Percentiles rank a stretch among this genome's conserved stretches.
Evolutionary conservation across 2,888 invertebrate genomes (phyloP).

Genomic region (Chaitophorus viminalis): DNA sequence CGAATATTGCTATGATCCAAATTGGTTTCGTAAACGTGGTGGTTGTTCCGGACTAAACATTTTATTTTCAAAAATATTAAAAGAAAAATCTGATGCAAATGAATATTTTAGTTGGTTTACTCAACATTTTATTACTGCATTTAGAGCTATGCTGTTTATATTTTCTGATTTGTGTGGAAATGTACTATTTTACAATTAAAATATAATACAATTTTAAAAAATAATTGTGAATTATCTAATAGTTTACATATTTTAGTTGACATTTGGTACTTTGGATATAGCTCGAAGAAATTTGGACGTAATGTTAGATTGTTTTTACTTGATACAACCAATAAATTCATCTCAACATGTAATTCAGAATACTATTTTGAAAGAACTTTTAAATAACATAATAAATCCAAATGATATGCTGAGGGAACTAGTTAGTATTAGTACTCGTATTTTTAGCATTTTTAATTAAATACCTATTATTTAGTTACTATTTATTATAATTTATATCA

Average conservation of each 20-base stretch:
- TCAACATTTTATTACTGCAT: constrained; percentile 6
- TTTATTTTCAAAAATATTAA: constrained; percentile 29
- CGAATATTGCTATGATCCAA: constrained; percentile 44
- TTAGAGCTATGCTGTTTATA: constrained; percentile 40
- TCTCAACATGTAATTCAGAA: background rate
- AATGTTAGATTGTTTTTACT: constrained; percentile 31
- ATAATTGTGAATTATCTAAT: background rate
- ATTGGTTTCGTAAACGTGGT: constrained; percentile 46
- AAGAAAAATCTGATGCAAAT: background rate
- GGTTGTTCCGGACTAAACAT: constrained; percentile 33
- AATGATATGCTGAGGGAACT: constrained; percentile 44
- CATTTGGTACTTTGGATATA: constrained; percentile 42
- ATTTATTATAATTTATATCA: background rate
- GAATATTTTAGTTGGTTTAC: constrained; percentile 44
- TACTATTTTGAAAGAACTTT: constrained; percentile 7
- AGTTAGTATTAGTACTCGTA: background rate
- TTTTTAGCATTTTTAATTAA: background rate
- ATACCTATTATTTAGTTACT: background rate
- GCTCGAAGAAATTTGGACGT: constrained; percentile 24
- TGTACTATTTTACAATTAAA: constrained; percentile 20
- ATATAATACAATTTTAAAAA: background rate
- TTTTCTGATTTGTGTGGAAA: constrained; percentile 32
- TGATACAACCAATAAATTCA: background rate
- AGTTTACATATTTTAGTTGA: constrained; percentile 26
- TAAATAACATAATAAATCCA: constrained; percentile 21